phyloP scores from a whole-genome alignment of 2,888 invertebrate genomes.

The Ophraella communa region DNA sequence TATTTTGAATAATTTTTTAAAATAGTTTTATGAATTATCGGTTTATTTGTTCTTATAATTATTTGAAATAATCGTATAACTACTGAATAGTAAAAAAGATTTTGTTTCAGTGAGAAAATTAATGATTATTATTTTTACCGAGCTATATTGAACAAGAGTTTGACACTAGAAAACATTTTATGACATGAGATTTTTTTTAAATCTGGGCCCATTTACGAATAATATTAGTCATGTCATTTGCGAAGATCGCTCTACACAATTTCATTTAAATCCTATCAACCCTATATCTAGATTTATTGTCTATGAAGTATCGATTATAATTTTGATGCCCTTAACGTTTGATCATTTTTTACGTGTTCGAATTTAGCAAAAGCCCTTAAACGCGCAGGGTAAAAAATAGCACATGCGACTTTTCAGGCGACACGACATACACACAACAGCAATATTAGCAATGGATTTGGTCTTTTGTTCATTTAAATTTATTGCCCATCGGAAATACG shows the following conservation, averaged over 20 bases:
- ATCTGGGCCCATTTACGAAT: too few relatives aligned
- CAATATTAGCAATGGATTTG: constrained; percentile 45
- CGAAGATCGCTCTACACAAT: neutral
- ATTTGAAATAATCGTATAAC: too few relatives aligned
- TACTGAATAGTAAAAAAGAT: too few relatives aligned
- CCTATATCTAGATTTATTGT: neutral
- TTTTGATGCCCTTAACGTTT: neutral
- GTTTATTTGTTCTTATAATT: too few relatives aligned
- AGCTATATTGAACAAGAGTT: too few relatives aligned
- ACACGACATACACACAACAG: constrained; percentile 12
- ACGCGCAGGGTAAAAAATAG: constrained; percentile 40
- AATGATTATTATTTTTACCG: too few relatives aligned
- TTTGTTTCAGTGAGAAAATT: too few relatives aligned
- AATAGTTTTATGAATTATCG: too few relatives aligned
- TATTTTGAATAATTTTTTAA: too few relatives aligned
- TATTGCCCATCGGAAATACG: constrained; percentile 48
- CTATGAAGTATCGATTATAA: neutral
- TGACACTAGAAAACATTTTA: too few relatives aligned
- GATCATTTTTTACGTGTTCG: constrained; percentile 10
- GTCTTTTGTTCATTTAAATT: constrained; percentile 47
- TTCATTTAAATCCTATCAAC: neutral
- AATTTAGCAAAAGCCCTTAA: constrained; percentile 9
- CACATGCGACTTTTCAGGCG: constrained; percentile 38
- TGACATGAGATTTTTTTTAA: too few relatives aligned
- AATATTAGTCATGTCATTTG: neutral